Evolutionary conservation across 2,113 vertebrate species (phyloP), one percentile per base, ranked within the genome.

Genomic region (Sturnira hondurensis): DNA sequence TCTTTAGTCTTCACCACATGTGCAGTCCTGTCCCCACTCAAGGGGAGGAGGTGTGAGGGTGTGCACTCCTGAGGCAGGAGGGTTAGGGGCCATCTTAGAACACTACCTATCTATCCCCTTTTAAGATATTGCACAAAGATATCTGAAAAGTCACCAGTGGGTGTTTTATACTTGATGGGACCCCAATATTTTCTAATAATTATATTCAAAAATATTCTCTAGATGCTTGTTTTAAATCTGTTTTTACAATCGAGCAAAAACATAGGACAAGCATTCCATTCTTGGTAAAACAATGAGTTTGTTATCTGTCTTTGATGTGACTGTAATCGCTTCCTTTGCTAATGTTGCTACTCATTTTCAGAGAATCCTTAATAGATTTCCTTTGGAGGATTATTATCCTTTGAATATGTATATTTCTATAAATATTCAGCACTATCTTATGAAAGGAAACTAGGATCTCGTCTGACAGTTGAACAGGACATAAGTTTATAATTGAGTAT

Each of bases 391-490:
- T 95, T 95, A 94, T 95, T 97, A 95, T 95, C 67, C 24, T 85
- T 93, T 92, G 88, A 95, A 84, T 96, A 96, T 94, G 90, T 91
- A 89, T 96, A 83, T 76, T 95, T 97, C 85, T 95, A 38, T 93
- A 91, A 96, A 95, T 94, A 89, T 86, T 94, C 94, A 95, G 17
- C 50, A 95, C 83, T 94, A 58, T 81, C 76, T 97, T 65, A 12
- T 83, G 73, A 70, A 95, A 91, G 56, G 83, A 77, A 97, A 90
- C 38, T 78, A 82, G 19, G 67, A 89, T 92, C 33, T 77, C 90
- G 28, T 50, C 56, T 96, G 88, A 74, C 61, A 94, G 58, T 94
- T 76, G 77, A 93, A 85, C 17, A 89, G 67, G 63, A 91, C 95
- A 76, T 91, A 73, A 95, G 78, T 90, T 95, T 95, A 93, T 97